A percentile compares a stretch with the other conserved stretches of the same genome.
These are phyloP conservation scores for Drosophila lutescens DNA, from an alignment of 2,888 invertebrate species.

Conservation along the genomic window DNA sequence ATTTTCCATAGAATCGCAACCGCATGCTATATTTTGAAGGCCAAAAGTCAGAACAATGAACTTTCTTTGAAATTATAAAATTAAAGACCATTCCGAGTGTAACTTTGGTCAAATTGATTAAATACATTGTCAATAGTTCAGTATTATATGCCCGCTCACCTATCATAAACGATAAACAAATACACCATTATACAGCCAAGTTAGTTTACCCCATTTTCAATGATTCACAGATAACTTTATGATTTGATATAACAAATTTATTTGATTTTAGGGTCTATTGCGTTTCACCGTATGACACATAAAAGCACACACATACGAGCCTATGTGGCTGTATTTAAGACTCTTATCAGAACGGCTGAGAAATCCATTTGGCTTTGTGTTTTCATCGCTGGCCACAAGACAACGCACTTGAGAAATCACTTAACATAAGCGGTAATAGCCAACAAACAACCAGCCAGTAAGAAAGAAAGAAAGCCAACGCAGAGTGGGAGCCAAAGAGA, in stretches of 20 bases:
- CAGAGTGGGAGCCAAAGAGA: conserved; percentile 45
- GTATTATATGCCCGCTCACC: background rate
- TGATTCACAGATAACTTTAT: conserved; percentile 31
- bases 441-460: conserved; percentile 24
- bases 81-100: background rate
- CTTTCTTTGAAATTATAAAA: conserved; percentile 4
- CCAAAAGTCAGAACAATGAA: background rate
- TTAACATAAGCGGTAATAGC: conserved; percentile 59
- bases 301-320: background rate
- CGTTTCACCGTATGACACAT: conserved; percentile 35
- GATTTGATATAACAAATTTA: conserved; percentile 30
- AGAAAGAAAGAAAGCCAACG: conserved; percentile 63
- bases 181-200: conserved; percentile 19
- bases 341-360: conserved; percentile 51
- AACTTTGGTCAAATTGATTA: background rate
- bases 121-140: conserved; percentile 10
- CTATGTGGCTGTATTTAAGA: conserved; percentile 21
- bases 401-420: conserved; percentile 58
- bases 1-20: background rate
- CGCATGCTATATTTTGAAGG: background rate
- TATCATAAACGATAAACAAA: conserved; percentile 18
- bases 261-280: conserved; percentile 36
- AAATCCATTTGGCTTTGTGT: conserved; percentile 41
- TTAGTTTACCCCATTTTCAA: conserved; percentile 26
- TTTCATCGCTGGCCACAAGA: conserved; percentile 47